A percentile compares a stretch with the other conserved stretches of the same genome.
phyloP scores from a whole-genome alignment of 2,888 invertebrate species.

The Mechanitis mazaeus region DNA sequence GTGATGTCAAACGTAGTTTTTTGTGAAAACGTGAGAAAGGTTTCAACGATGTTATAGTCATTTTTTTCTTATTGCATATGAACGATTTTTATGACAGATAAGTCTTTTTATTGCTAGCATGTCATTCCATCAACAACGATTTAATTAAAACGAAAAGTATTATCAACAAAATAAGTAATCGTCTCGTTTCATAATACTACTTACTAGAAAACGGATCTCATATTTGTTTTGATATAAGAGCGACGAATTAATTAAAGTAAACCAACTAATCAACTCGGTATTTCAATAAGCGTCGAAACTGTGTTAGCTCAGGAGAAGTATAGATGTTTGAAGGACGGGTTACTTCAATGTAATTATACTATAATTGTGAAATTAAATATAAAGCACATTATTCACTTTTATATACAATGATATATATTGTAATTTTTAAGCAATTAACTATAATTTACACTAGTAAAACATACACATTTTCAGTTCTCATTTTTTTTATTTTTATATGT shows the following conservation, averaged over 20 bases:
- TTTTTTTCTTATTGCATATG: not conserved
- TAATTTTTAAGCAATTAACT: no score
- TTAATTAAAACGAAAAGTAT: no score
- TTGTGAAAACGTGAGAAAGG: constrained; percentile 4
- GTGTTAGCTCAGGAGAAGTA: constrained; percentile 17
- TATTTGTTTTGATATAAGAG: constrained; percentile 15
- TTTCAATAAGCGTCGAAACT: constrained; percentile 21
- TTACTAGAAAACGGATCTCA: not conserved
- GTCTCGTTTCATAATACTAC: not conserved
- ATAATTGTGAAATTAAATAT: not conserved
- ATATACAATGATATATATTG: no score
- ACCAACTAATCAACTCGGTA: constrained; percentile 23
- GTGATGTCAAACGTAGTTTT: constrained; percentile 28
- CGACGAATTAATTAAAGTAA: constrained; percentile 21
- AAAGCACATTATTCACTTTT: no score
- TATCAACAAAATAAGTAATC: not conserved
- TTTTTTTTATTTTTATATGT: no score
- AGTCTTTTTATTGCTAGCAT: no score
- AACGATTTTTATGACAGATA: not conserved
- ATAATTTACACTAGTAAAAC: no score
- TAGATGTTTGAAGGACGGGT: constrained; percentile 10
- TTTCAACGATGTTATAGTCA: not conserved
- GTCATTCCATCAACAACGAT: no score
- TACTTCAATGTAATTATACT: not conserved
- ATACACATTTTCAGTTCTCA: no score